A percentile compares a stretch with the other conserved stretches of the same genome.
These are phyloP conservation scores for Epizoanthus ramosus DNA, from an alignment of 92 coral and sea anemone genomes.

Conservation along the genomic window DNA sequence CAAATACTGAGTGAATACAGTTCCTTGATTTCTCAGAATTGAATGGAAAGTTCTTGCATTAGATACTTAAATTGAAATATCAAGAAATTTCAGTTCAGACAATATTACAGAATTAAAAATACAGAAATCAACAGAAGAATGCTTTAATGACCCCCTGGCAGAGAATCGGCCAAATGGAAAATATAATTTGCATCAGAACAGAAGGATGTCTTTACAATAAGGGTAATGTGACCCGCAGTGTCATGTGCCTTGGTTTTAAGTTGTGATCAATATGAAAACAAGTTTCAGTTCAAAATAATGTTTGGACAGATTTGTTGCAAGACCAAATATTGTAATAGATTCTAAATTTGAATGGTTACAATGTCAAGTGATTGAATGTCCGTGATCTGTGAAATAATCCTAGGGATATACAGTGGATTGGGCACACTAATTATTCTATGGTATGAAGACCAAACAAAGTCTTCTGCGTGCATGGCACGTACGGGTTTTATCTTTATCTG, in stretches of 20 bases:
- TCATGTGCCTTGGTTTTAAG: not conserved
- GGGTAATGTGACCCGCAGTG: not conserved
- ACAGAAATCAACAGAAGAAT: not conserved
- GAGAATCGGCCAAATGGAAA: not conserved
- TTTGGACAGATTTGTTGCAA: not conserved
- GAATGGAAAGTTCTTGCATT: not conserved
- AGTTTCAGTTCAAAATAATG: not conserved
- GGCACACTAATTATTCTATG: not conserved
- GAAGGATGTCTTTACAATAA: not conserved
- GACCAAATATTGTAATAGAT: not conserved
- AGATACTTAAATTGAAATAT: not conserved
- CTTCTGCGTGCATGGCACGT: not conserved
- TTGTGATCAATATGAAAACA: not conserved
- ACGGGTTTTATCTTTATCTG: not conserved
- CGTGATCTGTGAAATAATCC: too few species aligned
- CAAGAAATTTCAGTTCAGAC: too few species aligned
- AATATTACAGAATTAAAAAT: too few species aligned
- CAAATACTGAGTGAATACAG: not conserved
- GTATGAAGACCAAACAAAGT: constrained; percentile 3
- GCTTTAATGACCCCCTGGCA: too few species aligned
- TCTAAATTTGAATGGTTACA: not conserved
- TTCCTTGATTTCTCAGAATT: constrained; percentile 39
- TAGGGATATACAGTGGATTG: not conserved
- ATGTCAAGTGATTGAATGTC: too few species aligned
- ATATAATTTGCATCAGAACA: not conserved